Percentiles rank a stretch among this genome's conserved stretches.
Conservation (phyloP, 2,888 invertebrate species). For the Drosophila niveifrons region DNA sequence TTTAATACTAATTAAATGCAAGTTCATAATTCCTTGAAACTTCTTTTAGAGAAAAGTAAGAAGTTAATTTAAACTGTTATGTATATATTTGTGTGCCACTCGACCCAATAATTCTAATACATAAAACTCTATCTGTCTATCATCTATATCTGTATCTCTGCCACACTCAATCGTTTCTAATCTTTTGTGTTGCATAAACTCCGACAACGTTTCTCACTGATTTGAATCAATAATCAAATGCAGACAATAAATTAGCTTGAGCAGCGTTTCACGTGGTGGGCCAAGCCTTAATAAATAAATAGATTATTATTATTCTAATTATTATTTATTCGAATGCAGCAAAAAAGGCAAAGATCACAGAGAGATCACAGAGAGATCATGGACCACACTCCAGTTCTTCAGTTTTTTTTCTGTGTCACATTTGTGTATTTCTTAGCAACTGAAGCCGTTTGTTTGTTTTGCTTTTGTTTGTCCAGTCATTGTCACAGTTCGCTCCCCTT, state of each 20-base stretch:
- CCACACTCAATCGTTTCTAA: not conserved
- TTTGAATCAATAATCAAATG: conserved; percentile 1
- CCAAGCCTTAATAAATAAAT: conserved; percentile 1
- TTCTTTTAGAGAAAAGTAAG: too few relatives aligned
- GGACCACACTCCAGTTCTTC: not conserved
- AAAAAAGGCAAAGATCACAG: conserved; percentile 6
- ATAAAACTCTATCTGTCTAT: too few relatives aligned
- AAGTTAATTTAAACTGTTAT: too few relatives aligned
- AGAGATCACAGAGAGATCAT: not conserved
- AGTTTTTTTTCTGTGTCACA: conserved; percentile 13
- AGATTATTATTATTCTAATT: conserved; percentile 10
- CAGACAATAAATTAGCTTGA: not conserved
- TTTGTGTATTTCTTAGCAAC: conserved; percentile 40
- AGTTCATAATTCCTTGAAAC: too few relatives aligned
- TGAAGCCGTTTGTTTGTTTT: conserved; percentile 20
- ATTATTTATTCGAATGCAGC: conserved; percentile 9
- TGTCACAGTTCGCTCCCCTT: conserved; percentile 51
- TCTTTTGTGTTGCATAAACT: not conserved
- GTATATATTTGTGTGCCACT: not conserved
- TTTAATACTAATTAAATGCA: too few relatives aligned
- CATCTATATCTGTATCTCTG: not conserved
- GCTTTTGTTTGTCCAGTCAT: conserved; percentile 53
- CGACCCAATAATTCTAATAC: too few relatives aligned
- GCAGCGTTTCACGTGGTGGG: not conserved
- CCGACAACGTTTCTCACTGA: not conserved